Percentiles rank a stretch among this genome's conserved stretches.
phyloP scores from a whole-genome alignment of 1,140 invertebrate species.

The Lordiphosa mommai region DNA sequence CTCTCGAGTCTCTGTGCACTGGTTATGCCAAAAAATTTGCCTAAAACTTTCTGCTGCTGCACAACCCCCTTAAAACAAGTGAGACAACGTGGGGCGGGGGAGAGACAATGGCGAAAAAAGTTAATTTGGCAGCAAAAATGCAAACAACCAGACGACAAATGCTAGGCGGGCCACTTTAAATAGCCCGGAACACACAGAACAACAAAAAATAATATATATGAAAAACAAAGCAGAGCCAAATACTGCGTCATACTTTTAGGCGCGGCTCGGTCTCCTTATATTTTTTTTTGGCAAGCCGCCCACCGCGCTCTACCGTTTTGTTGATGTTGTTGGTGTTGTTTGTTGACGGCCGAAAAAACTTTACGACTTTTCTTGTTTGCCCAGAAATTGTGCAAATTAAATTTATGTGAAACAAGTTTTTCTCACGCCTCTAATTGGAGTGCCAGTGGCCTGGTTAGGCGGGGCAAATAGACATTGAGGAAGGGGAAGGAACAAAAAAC shows the following conservation, averaged over 20 bases:
- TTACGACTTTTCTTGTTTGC: conserved; percentile 70
- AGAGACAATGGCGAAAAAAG: conserved; percentile 71
- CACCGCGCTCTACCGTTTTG: conserved; percentile 28
- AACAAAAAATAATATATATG: conserved; percentile 10
- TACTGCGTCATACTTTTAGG: conserved; percentile 67
- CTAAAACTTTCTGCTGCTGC: conserved; percentile 51
- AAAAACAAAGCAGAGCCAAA: conserved; percentile 46
- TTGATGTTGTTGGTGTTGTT: conserved; percentile 31
- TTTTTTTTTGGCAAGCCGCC: conserved; percentile 47
- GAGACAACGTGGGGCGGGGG: too few relatives aligned
- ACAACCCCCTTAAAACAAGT: not conserved
- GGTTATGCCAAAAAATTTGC: conserved; percentile 73
- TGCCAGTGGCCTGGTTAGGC: conserved; percentile 49
- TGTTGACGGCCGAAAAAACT: conserved; percentile 41
- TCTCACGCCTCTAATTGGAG: conserved; percentile 69
- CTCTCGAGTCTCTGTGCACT: conserved; percentile 36
- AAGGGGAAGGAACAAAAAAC: not conserved
- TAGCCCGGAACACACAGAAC: conserved; percentile 22
- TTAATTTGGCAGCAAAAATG: conserved; percentile 74
- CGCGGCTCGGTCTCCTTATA: conserved; percentile 26
- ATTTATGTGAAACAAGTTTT: conserved; percentile 66
- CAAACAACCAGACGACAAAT: conserved; percentile 58
- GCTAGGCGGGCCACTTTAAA: conserved; percentile 52
- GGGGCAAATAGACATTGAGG: conserved; percentile 20
- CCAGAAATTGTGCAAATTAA: conserved; percentile 66